Base-by-base conservation (phyloP, 2,113 vertebrate species). In the Copsychus sechellarum region DNA sequence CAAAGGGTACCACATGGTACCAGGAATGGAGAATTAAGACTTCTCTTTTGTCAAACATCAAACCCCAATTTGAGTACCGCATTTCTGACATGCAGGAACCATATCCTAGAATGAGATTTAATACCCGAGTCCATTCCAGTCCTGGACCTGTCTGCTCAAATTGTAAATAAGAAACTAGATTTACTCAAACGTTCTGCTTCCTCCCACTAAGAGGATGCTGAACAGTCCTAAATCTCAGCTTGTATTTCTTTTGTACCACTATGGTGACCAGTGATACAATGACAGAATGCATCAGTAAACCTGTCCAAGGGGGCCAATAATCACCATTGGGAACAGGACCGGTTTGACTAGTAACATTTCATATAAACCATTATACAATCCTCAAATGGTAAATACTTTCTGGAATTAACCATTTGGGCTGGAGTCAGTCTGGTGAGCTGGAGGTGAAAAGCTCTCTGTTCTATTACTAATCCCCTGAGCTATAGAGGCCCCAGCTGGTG, bases 401-500 rank as follows among this genome's bases (percentile, higher is more conserved):
- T 56, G 64, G 74, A 95, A 60, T 58, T 67, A 91, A 84, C 43
- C 38, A 34, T 74, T 77, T 81, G 33, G 50, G n/a, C 40, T 73
- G 54, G 26, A 90, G 50, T 88, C 88, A 95, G 89, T 92, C 81
- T 77, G 79, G 78, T 81, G 74, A 90, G 65, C 56, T 71, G 50
- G 47, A 96, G 51, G 43, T 82, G 33, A 81, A 93, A 96, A 90
- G 74, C 66, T 93, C 81, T 67, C 78, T 82, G 61, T 87, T 80
- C 87, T 88, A 38, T 57, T 84, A 92, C 40, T 71, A 93, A 93
- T 93, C 76, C 96, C 96, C 94, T 95, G 93, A 96, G 95, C 90
- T 95, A 88, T 3, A 82, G 62, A 92, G 72, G 92, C 42, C 92
- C 73, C 88, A 93, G 87, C 62, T 94, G 86, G 81, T 48, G 95